Conservation (phyloP, 2,888 invertebrate species). For the Himalopsyche tibetana region DNA sequence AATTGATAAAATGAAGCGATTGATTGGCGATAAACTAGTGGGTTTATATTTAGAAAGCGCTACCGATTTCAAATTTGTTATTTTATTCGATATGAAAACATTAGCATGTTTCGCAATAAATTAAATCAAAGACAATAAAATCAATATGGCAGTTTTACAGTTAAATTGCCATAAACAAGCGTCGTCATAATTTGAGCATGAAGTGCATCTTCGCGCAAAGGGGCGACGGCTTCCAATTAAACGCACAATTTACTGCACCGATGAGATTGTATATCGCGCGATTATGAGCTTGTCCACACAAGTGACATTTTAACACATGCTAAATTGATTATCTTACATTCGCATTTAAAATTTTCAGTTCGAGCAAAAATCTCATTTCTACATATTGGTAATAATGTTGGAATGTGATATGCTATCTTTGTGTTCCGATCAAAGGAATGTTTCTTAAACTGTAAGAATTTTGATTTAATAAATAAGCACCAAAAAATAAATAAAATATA, state of each 20-base stretch:
- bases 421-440: not conserved
- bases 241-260: constrained; percentile 50
- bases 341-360: constrained; percentile 20
- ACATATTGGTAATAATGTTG: not conserved
- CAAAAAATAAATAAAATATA: too few species aligned
- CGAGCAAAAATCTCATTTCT: constrained; percentile 24
- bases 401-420: constrained; percentile 29
- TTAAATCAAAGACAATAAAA: constrained; percentile 48
- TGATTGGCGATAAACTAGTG: not conserved
- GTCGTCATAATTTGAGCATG: constrained; percentile 52
- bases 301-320: constrained; percentile 61
- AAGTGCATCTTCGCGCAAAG: constrained; percentile 26
- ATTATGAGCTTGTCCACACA: constrained; percentile 60
- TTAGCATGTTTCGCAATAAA: constrained; percentile 46
- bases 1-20: not conserved
- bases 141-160: constrained; percentile 48
- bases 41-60: not conserved
- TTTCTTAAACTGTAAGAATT: not conserved
- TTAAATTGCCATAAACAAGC: constrained; percentile 56
- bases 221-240: constrained; percentile 43
- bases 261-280: constrained; percentile 50
- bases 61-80: not conserved
- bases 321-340: constrained; percentile 60
- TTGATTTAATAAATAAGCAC: too few species aligned
- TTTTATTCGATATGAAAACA: constrained; percentile 12